These are phyloP conservation scores for Ophioninae sp. DNA, from an alignment of 2,888 invertebrate genomes.

Conservation along the genomic window DNA sequence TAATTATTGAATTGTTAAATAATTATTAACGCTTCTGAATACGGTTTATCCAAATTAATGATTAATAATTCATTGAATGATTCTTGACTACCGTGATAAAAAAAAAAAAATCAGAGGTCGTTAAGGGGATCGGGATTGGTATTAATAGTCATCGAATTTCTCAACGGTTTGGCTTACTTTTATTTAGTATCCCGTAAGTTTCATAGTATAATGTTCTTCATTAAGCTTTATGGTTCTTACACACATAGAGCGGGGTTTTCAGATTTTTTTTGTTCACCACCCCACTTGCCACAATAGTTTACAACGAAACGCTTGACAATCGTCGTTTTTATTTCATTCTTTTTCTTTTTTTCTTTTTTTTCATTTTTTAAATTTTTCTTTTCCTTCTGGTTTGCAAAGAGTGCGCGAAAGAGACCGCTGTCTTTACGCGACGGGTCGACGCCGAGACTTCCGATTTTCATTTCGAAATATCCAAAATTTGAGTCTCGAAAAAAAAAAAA, in stretches of 20 bases:
- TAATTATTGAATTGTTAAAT: no score
- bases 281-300: conserved; percentile 75
- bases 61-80: no score
- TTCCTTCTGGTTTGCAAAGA: conserved; percentile 60
- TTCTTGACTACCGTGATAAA: neutral
- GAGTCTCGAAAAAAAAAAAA: neutral
- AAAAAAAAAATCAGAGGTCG: neutral
- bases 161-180: conserved; percentile 80
- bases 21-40: no score
- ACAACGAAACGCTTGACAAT: conserved; percentile 70
- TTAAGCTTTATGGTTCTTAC: conserved; percentile 81
- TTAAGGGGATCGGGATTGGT: conserved; percentile 18
- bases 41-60: no score
- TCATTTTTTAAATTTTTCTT: conserved; percentile 7
- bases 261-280: conserved; percentile 67
- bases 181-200: conserved; percentile 81
- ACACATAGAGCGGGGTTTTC: conserved; percentile 78
- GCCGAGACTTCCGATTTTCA: conserved; percentile 44
- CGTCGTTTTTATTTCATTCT: conserved; percentile 39
- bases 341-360: conserved; percentile 15
- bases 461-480: conserved; percentile 36
- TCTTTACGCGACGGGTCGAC: conserved; percentile 45
- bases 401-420: conserved; percentile 64
- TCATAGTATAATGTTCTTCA: conserved; percentile 81
- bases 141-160: conserved; percentile 53